Percentiles rank a stretch among this genome's conserved stretches.
These are phyloP conservation scores for Cryptosula pallasiana DNA, from an alignment of 2,888 invertebrate genomes.

Conservation along the genomic window DNA sequence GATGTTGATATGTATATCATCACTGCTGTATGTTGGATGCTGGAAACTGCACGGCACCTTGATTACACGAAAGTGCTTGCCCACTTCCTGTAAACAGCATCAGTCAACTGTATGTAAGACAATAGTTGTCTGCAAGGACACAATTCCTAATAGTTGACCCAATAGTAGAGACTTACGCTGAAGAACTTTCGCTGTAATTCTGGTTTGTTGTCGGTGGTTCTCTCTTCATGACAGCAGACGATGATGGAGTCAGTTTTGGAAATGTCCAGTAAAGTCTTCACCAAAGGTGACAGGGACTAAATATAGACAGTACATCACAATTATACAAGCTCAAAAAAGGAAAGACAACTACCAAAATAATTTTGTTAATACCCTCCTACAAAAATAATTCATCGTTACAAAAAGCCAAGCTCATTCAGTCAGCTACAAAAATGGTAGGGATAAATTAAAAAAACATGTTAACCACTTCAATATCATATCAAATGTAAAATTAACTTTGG, in stretches of 20 bases:
- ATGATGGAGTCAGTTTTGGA: constrained; percentile 58
- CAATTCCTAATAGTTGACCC: background rate
- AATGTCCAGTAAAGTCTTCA: constrained; percentile 60
- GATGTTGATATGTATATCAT: constrained; percentile 61
- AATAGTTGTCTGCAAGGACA: background rate
- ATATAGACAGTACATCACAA: constrained; percentile 27
- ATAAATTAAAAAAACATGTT: too few species aligned
- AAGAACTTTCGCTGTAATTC: constrained; percentile 57
- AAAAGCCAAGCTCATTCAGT: background rate
- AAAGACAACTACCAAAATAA: background rate
- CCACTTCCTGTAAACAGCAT: background rate
- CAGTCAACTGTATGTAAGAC: background rate
- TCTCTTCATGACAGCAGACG: constrained; percentile 65
- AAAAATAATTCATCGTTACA: constrained; percentile 15
- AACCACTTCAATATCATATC: background rate
- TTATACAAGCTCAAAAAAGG: background rate
- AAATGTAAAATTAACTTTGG: too few species aligned
- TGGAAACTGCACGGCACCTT: constrained; percentile 44
- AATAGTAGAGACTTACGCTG: constrained; percentile 32
- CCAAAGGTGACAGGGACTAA: constrained; percentile 57
- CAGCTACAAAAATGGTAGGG: too few species aligned
- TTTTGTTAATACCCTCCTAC: constrained; percentile 27
- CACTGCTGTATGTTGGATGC: constrained; percentile 61
- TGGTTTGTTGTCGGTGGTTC: constrained; percentile 62
- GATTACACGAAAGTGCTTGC: background rate